Percentiles rank a stretch among this genome's conserved stretches.
phyloP scores from a whole-genome alignment of 1,140 invertebrate genomes.

The Diabrotica virgifera region DNA sequence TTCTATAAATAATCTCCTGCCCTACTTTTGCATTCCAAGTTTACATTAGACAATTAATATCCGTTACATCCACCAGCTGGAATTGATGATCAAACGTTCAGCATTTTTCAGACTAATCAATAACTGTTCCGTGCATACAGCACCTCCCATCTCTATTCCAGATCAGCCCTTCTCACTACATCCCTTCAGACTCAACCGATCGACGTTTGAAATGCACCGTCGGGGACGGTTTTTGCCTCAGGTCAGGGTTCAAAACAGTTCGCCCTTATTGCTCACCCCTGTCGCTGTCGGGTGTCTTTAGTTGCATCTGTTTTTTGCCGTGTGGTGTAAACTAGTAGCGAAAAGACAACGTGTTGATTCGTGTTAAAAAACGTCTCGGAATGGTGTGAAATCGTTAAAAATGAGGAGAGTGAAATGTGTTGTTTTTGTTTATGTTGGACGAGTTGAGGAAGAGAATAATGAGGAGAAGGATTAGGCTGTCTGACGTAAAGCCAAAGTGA shows the following conservation, averaged over 20 bases:
- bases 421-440: background rate
- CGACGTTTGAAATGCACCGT: background rate
- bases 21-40: no score
- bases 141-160: background rate
- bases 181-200: background rate
- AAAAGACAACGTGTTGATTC: background rate
- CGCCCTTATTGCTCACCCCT: background rate
- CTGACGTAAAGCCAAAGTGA: background rate
- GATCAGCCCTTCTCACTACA: background rate
- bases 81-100: no score
- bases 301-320: background rate
- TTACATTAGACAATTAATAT: no score
- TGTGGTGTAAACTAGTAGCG: background rate
- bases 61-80: no score
- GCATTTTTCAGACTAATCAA: background rate
- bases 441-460: background rate
- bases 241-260: slow-evolving; percentile 1
- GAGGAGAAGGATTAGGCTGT: background rate
- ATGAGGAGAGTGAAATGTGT: background rate
- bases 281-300: background rate
- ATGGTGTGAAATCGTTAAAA: background rate
- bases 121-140: background rate
- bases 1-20: no score
- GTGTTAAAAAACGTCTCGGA: background rate
- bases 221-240: background rate